These are phyloP conservation scores for Erythrocercus mccallii DNA, from an alignment of 2,113 vertebrate genomes.

Conservation along the genomic window DNA sequence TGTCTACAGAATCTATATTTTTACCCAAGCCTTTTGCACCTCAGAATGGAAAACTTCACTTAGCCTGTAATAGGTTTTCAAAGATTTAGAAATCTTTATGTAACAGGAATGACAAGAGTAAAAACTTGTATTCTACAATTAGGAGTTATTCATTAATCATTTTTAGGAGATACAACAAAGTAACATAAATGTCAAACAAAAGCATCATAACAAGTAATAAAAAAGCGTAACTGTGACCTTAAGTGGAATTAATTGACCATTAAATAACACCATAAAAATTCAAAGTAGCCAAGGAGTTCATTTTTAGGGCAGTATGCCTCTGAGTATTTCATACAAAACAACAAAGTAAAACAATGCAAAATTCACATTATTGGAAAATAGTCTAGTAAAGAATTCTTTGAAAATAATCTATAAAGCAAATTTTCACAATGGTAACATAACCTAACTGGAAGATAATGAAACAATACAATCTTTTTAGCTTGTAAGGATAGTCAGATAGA, in stretches of 20 bases:
- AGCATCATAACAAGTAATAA: not conserved
- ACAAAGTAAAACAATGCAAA: not conserved
- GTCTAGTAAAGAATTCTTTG: not conserved
- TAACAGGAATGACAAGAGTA: not conserved
- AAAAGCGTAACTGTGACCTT: not conserved
- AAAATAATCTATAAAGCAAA: not conserved
- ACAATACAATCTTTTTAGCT: not conserved
- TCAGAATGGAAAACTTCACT: not conserved
- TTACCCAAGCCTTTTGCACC: not conserved
- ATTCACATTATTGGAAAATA: not conserved
- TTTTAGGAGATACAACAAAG: not conserved
- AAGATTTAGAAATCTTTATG: not conserved
- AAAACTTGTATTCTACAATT: not conserved
- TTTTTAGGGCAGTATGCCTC: not conserved
- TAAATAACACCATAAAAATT: not conserved
- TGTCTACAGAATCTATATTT: not conserved
- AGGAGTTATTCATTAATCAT: not conserved
- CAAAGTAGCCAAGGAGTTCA: conserved; percentile 3
- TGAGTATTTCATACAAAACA: not conserved
- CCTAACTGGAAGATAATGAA: not conserved
- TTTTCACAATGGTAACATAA: not conserved
- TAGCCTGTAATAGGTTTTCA: not conserved
- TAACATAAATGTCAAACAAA: conserved; percentile 30
- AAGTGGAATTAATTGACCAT: conserved; percentile 1
- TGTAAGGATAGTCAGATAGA: not conserved